These are phyloP conservation scores for Smittia sp. DNA, from an alignment of 2,888 invertebrate species.

Conservation along the genomic window DNA sequence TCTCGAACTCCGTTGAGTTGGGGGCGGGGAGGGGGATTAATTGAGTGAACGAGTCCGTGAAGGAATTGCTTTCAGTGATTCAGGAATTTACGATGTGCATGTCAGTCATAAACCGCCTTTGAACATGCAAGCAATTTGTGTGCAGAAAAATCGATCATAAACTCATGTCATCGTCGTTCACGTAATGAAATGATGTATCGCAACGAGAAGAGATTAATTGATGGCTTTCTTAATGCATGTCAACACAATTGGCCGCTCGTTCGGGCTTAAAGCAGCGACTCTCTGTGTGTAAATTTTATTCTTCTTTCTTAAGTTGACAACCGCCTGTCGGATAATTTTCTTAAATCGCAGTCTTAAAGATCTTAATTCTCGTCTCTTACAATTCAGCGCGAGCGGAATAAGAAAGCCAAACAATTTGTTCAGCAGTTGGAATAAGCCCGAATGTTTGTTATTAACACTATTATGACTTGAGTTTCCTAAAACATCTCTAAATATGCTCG, in stretches of 20 bases:
- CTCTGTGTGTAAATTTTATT: background rate
- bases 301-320: conserved; percentile 1
- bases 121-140: background rate
- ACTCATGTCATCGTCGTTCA: conserved; percentile 33
- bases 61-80: background rate
- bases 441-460: conserved; percentile 30
- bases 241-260: conserved; percentile 28
- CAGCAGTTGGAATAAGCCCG: background rate
- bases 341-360: background rate
- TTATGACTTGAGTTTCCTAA: conserved; percentile 24
- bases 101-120: background rate
- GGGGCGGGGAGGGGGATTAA: background rate
- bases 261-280: background rate
- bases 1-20: background rate
- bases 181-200: conserved; percentile 21
- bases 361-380: too few species aligned
- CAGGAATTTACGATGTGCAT: background rate
- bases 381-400: background rate
- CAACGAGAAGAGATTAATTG: conserved; percentile 18
- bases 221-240: conserved; percentile 36
- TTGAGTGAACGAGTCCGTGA: background rate
- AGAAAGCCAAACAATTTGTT: conserved; percentile 1
- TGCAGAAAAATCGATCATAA: conserved; percentile 29
- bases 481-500: conserved; percentile 16
- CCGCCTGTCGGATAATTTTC: background rate